Conservation (phyloP, 1,140 invertebrate species). For the Physella acuta region DNA sequence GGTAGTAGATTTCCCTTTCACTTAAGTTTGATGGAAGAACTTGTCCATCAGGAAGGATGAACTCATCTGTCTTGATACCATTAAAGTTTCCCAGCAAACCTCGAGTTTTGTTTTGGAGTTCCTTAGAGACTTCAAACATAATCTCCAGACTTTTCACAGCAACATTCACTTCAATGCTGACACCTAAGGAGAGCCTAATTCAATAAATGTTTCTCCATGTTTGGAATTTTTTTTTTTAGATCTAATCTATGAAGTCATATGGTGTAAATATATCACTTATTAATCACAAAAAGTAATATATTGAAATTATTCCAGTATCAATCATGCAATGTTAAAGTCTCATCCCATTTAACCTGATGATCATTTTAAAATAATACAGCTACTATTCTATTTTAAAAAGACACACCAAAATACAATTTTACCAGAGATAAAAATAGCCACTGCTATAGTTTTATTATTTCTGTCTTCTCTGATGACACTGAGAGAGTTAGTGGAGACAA, state of each 20-base stretch:
- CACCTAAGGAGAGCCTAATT: neutral
- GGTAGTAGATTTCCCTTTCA: constrained; percentile 34
- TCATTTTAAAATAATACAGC: too few species aligned
- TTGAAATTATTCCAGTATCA: too few species aligned
- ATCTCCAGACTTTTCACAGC: constrained; percentile 27
- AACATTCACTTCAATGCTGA: neutral
- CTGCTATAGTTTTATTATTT: neutral
- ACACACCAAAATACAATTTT: too few species aligned
- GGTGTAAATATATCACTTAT: too few species aligned
- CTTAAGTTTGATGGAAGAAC: constrained; percentile 23
- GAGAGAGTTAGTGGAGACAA: neutral
- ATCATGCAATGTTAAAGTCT: too few species aligned
- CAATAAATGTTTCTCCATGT: too few species aligned
- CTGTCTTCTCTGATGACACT: neutral
- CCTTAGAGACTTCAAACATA: constrained; percentile 15
- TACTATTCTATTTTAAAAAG: too few species aligned
- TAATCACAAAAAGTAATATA: too few species aligned
- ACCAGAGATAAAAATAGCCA: constrained; percentile 5
- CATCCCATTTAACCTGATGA: too few species aligned
- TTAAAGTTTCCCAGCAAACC: constrained; percentile 41
- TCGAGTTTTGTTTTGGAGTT: constrained; percentile 27
- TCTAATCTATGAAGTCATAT: too few species aligned
- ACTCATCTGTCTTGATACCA: constrained; percentile 35
- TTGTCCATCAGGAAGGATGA: constrained; percentile 32
- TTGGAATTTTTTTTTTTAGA: too few species aligned